A percentile compares a stretch with the other conserved stretches of the same genome.
Evolutionary conservation across 2,888 invertebrate genomes (phyloP).

Genomic region (Caenorhabditis zanzibari): DNA sequence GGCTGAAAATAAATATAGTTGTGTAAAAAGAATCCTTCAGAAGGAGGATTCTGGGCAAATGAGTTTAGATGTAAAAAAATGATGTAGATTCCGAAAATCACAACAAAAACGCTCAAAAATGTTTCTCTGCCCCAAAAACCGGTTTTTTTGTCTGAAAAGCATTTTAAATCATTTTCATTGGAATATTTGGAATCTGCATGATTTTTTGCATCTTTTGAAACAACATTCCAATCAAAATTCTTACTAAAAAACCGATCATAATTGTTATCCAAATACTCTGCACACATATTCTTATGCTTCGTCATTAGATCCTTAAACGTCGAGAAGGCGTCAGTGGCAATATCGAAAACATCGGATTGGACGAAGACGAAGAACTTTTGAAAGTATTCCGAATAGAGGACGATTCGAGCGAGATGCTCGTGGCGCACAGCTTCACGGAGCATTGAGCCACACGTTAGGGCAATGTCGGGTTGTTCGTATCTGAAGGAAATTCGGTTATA

Average conservation of each 20-base stretch:
- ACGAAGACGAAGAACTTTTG: slow-evolving; percentile 98
- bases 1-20: slow-evolving; percentile 41
- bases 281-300: slow-evolving; percentile 90
- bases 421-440: slow-evolving; percentile 97
- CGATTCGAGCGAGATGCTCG: slow-evolving; percentile 97
- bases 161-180: too few relatives aligned
- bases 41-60: neutral
- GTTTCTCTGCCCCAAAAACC: too few relatives aligned
- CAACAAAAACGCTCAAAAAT: too few relatives aligned
- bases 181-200: too few relatives aligned
- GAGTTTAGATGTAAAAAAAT: too few relatives aligned
- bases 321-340: slow-evolving; percentile 99
- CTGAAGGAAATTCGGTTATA: slow-evolving; percentile 68
- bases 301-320: slow-evolving; percentile 92
- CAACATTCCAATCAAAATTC: too few relatives aligned
- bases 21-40: neutral
- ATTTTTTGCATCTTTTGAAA: too few relatives aligned
- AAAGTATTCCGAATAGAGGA: slow-evolving; percentile 98
- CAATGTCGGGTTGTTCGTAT: slow-evolving; percentile 99
- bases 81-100: too few relatives aligned
- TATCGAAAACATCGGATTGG: slow-evolving; percentile 91
- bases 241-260: slow-evolving; percentile 96
- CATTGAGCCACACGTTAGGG: slow-evolving; percentile 99
- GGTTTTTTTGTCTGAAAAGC: too few relatives aligned
- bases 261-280: slow-evolving; percentile 98